Evolutionary conservation across 2,888 invertebrate genomes (phyloP).

Genomic region (Macrosiphum euphorbiae): DNA sequence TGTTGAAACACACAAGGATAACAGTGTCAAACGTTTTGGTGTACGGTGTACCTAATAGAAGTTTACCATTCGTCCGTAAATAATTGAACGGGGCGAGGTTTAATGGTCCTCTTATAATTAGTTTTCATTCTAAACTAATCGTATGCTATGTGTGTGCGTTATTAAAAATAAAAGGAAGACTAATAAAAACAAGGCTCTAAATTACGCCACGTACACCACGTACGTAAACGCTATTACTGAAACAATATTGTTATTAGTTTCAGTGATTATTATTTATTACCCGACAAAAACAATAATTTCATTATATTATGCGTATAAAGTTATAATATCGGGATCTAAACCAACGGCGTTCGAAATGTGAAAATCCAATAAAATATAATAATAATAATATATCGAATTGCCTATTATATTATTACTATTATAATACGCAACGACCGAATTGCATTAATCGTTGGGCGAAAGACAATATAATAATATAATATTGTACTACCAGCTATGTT

Average conservation of each 20-base stretch:
- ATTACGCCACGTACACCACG: not conserved
- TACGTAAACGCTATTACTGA: not conserved
- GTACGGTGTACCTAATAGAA: not conserved
- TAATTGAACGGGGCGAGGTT: constrained; percentile 33
- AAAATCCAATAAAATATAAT: not conserved
- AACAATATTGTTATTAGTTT: constrained; percentile 16
- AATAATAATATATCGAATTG: not conserved
- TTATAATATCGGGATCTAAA: not conserved
- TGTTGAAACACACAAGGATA: not conserved
- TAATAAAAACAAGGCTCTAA: constrained; percentile 33
- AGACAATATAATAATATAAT: not conserved
- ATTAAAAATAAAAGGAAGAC: constrained; percentile 17
- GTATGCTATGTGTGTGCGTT: constrained; percentile 1
- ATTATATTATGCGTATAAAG: not conserved
- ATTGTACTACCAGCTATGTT: not conserved
- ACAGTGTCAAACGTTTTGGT: constrained; percentile 11
- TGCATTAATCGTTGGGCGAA: not conserved
- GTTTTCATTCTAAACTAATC: constrained; percentile 21
- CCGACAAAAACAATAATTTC: not conserved
- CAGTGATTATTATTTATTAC: constrained; percentile 32
- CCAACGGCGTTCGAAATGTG: not conserved
- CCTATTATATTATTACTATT: not conserved
- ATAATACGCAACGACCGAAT: not conserved
- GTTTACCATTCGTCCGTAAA: constrained; percentile 32
- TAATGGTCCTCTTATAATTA: constrained; percentile 35